Base-by-base conservation (phyloP, 2,888 invertebrate species). In the Gymnosoma rotundatum region DNA sequence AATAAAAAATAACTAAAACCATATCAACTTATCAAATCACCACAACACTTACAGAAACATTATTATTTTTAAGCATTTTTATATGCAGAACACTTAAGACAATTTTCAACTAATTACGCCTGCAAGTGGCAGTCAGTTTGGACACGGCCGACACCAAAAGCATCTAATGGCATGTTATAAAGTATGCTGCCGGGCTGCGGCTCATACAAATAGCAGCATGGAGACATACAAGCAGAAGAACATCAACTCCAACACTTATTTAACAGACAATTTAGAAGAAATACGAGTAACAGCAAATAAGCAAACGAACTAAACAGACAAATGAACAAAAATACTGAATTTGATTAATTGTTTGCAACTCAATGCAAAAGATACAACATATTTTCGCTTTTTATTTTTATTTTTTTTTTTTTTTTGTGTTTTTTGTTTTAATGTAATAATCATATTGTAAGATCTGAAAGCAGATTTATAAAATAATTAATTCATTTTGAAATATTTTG, bases 311-410 rank as follows among this genome's bases (percentile, higher is more conserved):
- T 78, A 54, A 32, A 32, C 7, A 32, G 32, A 32, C 32, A 7
- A 32, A 32, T 32, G 32, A 32, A 32, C 7, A 32, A 32, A 79
- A 74, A 78, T 78, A 79, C 73, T 74, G 80, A 78, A 78, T 87
- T 87, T 87, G 87, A 87, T 87, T 85, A 87, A 87, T 87, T 85
- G 83, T 83, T 79, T 67, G 83, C 83, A 86, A 81, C 81, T 78
- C 81, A 76, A 73, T 63, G 81, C 83, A 83, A 83, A 79, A 78
- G 76, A 84, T 80, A 72, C 38, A 80, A 76, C 61, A 78, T 58
- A 60, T 38, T 50, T 78, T 32, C 8, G 7, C 7, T 32, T 32
- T 50, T 73, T 50, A n/a, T n/a, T n/a, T n/a, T n/a, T n/a, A n/a
- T n/a, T n/a, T n/a, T n/a, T n/a, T n/a, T n/a, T n/a, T n/a, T n/a